Percentiles rank a stretch among this genome's conserved stretches.
These are phyloP conservation scores for Micrastur ruficollis DNA, from an alignment of 2,797 vertebrate species.

Conservation along the genomic window DNA sequence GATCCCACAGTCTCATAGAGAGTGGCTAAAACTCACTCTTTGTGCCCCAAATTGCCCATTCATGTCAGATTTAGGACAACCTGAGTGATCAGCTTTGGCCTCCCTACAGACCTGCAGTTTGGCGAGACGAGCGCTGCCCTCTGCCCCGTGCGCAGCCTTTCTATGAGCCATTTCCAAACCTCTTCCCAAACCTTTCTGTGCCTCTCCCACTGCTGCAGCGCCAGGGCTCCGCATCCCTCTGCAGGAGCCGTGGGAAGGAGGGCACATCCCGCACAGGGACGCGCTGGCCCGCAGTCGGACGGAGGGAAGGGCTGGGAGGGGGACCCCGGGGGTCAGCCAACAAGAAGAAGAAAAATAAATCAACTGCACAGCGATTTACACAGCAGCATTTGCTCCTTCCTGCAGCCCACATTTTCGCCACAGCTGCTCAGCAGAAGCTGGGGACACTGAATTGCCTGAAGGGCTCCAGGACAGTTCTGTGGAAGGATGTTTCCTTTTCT, in stretches of 20 bases:
- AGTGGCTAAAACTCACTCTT: not conserved
- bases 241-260: not conserved
- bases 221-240: fast-evolving
- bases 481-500: not conserved
- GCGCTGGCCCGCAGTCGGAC: fast-evolving
- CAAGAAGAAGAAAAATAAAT: not conserved
- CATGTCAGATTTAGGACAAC: not conserved
- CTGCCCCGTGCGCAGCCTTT: not conserved
- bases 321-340: not conserved
- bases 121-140: fast-evolving
- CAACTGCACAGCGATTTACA: not conserved
- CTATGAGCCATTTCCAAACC: not conserved
- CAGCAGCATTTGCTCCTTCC: not conserved
- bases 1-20: not conserved
- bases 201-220: not conserved
- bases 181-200: not conserved
- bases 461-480: not conserved
- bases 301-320: not conserved
- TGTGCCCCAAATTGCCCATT: not conserved
- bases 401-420: not conserved
- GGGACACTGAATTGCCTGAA: not conserved
- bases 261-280: fast-evolving
- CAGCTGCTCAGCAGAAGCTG: conserved; percentile 49
- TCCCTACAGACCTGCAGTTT: not conserved
- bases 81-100: not conserved